phyloP scores from a whole-genome alignment of 1,140 invertebrate genomes.

The Branchinecta lynchi region DNA sequence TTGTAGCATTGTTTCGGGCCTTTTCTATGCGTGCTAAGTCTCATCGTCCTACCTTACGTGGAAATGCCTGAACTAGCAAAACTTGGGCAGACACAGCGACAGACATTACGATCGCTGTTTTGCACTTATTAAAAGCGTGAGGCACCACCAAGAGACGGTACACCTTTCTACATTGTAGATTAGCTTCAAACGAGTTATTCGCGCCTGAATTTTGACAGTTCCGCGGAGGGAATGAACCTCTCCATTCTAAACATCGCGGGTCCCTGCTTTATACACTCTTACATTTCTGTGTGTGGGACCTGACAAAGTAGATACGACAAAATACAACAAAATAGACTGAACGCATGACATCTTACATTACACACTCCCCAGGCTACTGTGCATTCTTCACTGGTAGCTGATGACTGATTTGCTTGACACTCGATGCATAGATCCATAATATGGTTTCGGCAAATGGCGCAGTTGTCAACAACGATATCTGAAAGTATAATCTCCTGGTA shows the following conservation, averaged over 20 bases:
- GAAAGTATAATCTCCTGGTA: conserved; percentile 2
- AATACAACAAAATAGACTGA: neutral
- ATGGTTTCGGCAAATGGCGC: conserved; percentile 98
- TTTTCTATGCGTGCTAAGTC: too few relatives aligned
- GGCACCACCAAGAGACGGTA: too few relatives aligned
- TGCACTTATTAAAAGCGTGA: too few relatives aligned
- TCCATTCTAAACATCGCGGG: neutral
- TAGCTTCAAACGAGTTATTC: too few relatives aligned
- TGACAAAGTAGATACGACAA: neutral
- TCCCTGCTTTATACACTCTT: neutral
- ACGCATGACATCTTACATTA: conserved; percentile 54
- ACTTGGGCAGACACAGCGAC: too few relatives aligned
- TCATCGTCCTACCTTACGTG: too few relatives aligned
- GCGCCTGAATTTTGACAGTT: too few relatives aligned
- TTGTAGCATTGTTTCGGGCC: too few relatives aligned
- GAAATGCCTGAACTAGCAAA: too few relatives aligned
- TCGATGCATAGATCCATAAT: conserved; percentile 99
- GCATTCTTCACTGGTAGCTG: conserved; percentile 94
- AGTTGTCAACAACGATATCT: conserved; percentile 99
- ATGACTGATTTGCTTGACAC: conserved; percentile 98
- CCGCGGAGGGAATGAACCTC: too few relatives aligned
- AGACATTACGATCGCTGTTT: too few relatives aligned
- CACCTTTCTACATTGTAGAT: too few relatives aligned
- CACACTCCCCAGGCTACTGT: conserved; percentile 99
- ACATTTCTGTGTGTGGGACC: neutral